Evolutionary conservation across 2,888 invertebrate genomes (phyloP), one percentile per base, ranked within the genome.

Genomic region (Rhodophaea formosa): DNA sequence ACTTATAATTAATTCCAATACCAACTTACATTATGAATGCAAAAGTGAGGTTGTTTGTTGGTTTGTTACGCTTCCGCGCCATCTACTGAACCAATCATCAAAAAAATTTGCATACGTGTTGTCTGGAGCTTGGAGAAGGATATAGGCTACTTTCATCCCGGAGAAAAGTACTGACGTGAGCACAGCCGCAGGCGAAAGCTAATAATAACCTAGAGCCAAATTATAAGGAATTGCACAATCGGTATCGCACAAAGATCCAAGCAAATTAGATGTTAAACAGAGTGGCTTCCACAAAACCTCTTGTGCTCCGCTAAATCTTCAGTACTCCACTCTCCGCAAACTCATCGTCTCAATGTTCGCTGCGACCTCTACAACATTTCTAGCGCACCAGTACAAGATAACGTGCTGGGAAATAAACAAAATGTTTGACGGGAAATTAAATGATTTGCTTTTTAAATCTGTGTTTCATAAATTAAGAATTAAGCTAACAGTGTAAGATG

Each of bases 221-320:
- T n/a, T n/a, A n/a, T n/a, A n/a, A n/a, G n/a, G 17, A 10, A 7
- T 39, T 16, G 12, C 10, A 30, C 30, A 29, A 23, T 39, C 39
- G 53, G 14, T 32, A 61, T 49, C 54, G 17, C 44, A 57, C 58
- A 35, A 53, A 45, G 54, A 59, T 47, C 59, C 55, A 43, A 32
- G 47, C 61, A 64, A 69, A 67, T 65, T 64, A 66, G 63, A 69
- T 65, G 65, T 68, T 65, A 66, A 67, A 64, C 65, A 62, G 58
- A 61, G 58, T 56, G 59, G 58, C 63, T 65, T 57, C 56, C 59
- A 59, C 53, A 44, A 60, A 62, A 63, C 58, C 56, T 55, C 56
- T 53, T 49, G 45, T 58, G 59, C 56, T 49, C 54, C 43, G 47
- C 55, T 12, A 39, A 39, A 39, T 10, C 39, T n/a, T 12, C 39